Conservation (phyloP, 2,888 invertebrate species). For the Heteromurus nitidus region DNA sequence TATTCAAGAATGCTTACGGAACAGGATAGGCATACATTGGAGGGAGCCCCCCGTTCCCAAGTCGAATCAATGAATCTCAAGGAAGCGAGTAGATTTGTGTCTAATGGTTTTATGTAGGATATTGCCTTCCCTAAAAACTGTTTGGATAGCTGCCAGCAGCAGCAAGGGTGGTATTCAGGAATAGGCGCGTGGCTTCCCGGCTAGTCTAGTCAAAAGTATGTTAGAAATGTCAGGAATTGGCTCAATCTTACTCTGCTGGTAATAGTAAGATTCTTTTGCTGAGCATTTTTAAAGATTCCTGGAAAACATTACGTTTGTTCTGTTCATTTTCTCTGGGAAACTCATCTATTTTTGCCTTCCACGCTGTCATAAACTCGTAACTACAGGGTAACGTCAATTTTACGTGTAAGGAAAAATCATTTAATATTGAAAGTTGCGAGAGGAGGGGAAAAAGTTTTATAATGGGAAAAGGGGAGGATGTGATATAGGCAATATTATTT, state of each 20-base stretch:
- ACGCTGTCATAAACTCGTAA: neutral
- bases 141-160: constrained; percentile 22
- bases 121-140: neutral
- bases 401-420: too few species aligned
- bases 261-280: constrained; percentile 18
- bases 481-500: constrained; percentile 12
- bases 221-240: constrained; percentile 27
- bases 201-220: constrained; percentile 25
- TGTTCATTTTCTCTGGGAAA: neutral
- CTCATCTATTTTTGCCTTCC: neutral
- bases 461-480: neutral
- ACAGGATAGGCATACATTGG: constrained; percentile 30
- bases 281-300: neutral
- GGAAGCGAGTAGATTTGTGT: constrained; percentile 58
- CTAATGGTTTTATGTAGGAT: constrained; percentile 59
- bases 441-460: neutral
- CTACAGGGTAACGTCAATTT: neutral
- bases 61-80: constrained; percentile 53
- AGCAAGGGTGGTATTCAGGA: neutral
- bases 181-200: constrained; percentile 37
- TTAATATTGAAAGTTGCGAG: too few species aligned
- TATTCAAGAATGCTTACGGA: constrained; percentile 45
- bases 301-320: neutral
- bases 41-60: constrained; percentile 25
- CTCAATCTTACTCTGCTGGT: neutral